phyloP scores from a whole-genome alignment of 2,797 vertebrate species.

The Crocodylus rhombifer region DNA sequence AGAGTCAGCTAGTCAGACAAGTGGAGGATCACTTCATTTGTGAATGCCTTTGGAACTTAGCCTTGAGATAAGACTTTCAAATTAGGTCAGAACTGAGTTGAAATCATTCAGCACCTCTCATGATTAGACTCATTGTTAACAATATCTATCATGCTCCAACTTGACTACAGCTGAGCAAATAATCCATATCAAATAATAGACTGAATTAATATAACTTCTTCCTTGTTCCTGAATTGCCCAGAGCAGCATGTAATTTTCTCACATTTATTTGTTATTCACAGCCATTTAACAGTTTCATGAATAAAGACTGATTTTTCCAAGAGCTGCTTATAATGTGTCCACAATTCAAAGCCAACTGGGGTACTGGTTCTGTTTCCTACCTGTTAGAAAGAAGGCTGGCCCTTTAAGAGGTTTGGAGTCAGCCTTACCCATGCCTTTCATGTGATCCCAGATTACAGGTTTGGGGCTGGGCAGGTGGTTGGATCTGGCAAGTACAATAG shows the following conservation, averaged over 20 bases:
- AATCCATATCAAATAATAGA: background rate
- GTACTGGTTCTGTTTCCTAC: too few relatives aligned
- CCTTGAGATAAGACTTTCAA: background rate
- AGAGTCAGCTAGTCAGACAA: background rate
- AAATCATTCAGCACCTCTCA: background rate
- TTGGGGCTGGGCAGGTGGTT: background rate
- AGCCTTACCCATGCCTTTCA: background rate
- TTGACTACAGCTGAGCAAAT: background rate
- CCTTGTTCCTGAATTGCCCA: background rate
- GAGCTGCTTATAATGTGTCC: too few relatives aligned
- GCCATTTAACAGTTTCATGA: background rate
- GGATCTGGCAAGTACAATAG: background rate
- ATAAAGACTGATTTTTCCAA: background rate
- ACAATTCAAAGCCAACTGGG: too few relatives aligned
- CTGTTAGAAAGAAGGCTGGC: background rate
- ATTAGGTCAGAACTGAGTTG: background rate
- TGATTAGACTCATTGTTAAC: background rate
- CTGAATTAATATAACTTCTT: background rate
- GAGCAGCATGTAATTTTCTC: background rate
- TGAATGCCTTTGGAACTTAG: background rate
- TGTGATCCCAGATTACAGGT: background rate
- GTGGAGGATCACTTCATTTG: too few relatives aligned
- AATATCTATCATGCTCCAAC: background rate
- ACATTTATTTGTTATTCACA: background rate
- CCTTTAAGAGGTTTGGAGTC: background rate